Conservation (phyloP, 1,140 invertebrate species). For the Heliconius nattereri region DNA sequence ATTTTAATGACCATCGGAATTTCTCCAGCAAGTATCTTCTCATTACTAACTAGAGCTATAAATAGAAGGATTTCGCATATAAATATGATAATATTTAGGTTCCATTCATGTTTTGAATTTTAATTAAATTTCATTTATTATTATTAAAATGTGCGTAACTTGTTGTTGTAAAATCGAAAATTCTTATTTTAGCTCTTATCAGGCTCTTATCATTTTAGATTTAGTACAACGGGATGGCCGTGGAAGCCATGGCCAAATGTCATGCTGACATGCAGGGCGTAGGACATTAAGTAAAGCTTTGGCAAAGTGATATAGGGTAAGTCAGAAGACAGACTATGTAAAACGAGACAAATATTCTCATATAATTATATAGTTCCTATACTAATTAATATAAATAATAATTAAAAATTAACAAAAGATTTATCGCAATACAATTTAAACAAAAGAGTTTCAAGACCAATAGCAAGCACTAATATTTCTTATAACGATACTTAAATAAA, state of each 20-base stretch:
- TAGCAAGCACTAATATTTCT: not conserved
- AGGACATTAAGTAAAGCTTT: too few species aligned
- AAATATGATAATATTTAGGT: not conserved
- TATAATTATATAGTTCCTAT: not conserved
- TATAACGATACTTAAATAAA: constrained; percentile 5
- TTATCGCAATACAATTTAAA: not conserved
- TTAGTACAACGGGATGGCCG: too few species aligned
- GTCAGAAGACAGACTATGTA: too few species aligned
- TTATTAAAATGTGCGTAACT: not conserved
- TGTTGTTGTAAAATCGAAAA: not conserved
- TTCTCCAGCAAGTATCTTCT: not conserved
- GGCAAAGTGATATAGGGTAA: too few species aligned
- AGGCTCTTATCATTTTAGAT: not conserved
- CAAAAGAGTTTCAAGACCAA: not conserved
- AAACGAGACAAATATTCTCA: too few species aligned
- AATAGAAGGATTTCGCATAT: not conserved
- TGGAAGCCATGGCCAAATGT: too few species aligned
- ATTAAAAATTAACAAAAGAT: not conserved
- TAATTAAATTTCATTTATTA: too few species aligned
- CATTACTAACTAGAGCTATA: not conserved
- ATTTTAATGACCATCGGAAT: not conserved
- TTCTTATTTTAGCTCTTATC: not conserved
- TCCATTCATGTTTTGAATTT: too few species aligned
- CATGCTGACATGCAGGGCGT: too few species aligned
- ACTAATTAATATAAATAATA: not conserved